phyloP scores from a whole-genome alignment of 1,140 invertebrate genomes.

The Fopius arisanus region DNA sequence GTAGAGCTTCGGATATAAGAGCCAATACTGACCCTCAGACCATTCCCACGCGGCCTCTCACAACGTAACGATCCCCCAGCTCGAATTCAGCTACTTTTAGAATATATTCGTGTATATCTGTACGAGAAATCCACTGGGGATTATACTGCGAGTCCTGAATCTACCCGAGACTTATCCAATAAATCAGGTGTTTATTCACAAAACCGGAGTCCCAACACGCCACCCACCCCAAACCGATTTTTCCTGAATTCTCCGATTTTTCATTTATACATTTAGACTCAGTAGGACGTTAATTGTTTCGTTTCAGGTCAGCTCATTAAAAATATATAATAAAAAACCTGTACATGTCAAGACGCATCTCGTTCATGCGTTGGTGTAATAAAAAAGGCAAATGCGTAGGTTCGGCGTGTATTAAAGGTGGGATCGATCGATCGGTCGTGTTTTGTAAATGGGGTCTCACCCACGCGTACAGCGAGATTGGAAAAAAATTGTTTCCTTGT shows the following conservation, averaged over 20 bases:
- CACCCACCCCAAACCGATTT: not conserved
- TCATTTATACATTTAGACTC: no score
- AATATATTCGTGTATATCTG: constrained; percentile 29
- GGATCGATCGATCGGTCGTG: not conserved
- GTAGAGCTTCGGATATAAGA: constrained; percentile 23
- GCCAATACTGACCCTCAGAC: constrained; percentile 27
- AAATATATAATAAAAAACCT: no score
- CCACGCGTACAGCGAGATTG: not conserved
- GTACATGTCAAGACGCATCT: not conserved
- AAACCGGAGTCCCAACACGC: not conserved
- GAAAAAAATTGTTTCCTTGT: constrained; percentile 4
- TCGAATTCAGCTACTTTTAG: constrained; percentile 47
- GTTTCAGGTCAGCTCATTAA: no score
- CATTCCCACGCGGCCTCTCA: constrained; percentile 29
- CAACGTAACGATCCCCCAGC: constrained; percentile 29
- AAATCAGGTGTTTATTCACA: constrained; percentile 10
- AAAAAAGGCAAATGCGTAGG: not conserved
- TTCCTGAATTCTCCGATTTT: not conserved
- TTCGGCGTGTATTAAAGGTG: not conserved
- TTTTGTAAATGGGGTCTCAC: constrained; percentile 13
- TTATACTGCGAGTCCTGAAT: not conserved
- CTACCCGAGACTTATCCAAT: not conserved
- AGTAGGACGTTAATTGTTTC: no score
- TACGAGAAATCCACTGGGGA: not conserved
- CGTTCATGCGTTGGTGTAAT: not conserved